Base-by-base conservation (phyloP, 2,797 vertebrate genomes). In the Coracias cyanogaster region DNA sequence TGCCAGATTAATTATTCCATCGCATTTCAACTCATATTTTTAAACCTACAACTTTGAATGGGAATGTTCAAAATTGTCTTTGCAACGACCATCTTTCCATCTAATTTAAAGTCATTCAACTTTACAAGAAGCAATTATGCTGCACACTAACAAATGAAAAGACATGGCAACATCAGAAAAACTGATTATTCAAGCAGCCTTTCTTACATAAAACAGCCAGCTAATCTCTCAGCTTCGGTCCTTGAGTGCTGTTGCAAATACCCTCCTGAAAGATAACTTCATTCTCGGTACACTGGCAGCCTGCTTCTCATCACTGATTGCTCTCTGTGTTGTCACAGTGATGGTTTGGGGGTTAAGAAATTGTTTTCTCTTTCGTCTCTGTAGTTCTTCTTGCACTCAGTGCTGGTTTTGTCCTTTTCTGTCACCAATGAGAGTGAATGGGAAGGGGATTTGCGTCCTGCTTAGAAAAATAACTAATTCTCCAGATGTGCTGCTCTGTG, bases 101-200 rank as follows among this genome's bases (percentile, higher is more conserved):
- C 95, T 85, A 87, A 94, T 94, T 95, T 92, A 45, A 95, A 95
- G 89, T 94, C 74, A 92, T 96, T 95, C 69, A 90, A 10, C 90
- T 95, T 94, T 89, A 89, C 71, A 82, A 95, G 91, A 81, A 86
- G 90, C 88, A 93, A 95, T 95, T 96, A 93, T 29, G 60, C 52
- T 89, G 15, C 66, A 73, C 15, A 5, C 48, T 91, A 95, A 92
- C 83, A 81, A 96, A 82, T 85, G 83, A 93, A 93, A 95, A 95
- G 95, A 83, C 55, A 28, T 65, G 86, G 73, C 86, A 74, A 80
- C 81, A 61, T 94, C 88, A 96, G 91, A 93, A 94, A 95, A 96
- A 94, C 52, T 89, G 90, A 93, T 95, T 95, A 95, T 95, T 96
- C 67, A 37, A 58, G 64, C 86, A 80, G 4, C 86, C 81, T 94